These are phyloP conservation scores for Sturmia bella DNA, from an alignment of 2,888 invertebrate species.

Conservation along the genomic window DNA sequence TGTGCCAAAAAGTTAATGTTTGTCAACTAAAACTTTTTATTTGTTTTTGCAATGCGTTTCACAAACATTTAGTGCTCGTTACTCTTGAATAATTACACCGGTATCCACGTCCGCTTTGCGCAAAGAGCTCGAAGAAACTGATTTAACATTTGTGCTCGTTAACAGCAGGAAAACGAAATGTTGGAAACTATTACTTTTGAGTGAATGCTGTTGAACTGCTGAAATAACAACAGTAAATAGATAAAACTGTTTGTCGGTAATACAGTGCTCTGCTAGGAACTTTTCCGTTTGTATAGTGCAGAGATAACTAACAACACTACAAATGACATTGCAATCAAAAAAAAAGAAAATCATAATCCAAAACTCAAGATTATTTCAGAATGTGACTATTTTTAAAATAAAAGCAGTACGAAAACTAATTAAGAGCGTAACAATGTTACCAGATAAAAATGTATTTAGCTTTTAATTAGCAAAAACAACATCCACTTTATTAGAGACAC, in stretches of 20 bases:
- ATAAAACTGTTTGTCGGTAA: not conserved
- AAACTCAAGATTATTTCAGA: too few relatives aligned
- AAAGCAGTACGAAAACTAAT: too few relatives aligned
- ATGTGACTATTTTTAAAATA: too few relatives aligned
- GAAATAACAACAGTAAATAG: not conserved
- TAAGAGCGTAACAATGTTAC: too few relatives aligned
- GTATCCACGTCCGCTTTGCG: slow-evolving; percentile 36
- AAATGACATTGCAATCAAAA: too few relatives aligned
- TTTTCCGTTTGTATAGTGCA: not conserved
- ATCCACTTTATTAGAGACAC: too few relatives aligned
- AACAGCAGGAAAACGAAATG: slow-evolving; percentile 20
- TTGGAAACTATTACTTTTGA: slow-evolving; percentile 34
- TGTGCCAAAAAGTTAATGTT: slow-evolving; percentile 34
- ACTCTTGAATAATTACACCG: not conserved
- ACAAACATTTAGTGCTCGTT: not conserved
- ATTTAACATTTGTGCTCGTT: slow-evolving; percentile 34
- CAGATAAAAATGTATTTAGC: too few relatives aligned
- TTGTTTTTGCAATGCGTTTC: slow-evolving; percentile 39
- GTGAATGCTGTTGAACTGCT: slow-evolving; percentile 43
- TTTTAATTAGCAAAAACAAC: too few relatives aligned
- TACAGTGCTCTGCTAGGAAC: not conserved
- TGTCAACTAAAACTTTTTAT: slow-evolving; percentile 25
- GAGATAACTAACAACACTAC: not conserved
- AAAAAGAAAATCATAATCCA: too few relatives aligned
- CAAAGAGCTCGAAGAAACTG: slow-evolving; percentile 61